Conservation (phyloP, 2,113 vertebrate genomes). For the Notothenia coriiceps region DNA sequence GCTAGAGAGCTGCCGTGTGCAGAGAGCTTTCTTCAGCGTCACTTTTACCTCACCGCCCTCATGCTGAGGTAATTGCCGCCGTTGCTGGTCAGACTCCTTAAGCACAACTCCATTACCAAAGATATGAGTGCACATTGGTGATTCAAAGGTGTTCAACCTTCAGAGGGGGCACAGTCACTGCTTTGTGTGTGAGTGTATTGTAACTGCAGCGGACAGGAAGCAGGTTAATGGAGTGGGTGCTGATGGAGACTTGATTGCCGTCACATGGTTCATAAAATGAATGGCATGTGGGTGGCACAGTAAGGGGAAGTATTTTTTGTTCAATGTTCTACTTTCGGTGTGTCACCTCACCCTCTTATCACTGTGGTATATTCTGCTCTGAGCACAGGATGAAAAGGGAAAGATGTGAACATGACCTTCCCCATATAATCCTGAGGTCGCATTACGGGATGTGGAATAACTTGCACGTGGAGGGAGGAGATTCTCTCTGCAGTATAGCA, state of each 20-base stretch:
- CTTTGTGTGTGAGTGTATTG: not conserved
- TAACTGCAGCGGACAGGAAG: conserved; percentile 42
- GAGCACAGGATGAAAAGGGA: conserved; percentile 15
- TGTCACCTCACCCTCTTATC: conserved; percentile 21
- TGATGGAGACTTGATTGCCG: conserved; percentile 71
- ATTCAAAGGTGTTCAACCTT: conserved; percentile 31
- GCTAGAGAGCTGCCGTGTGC: too few species aligned
- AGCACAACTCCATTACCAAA: conserved; percentile 27
- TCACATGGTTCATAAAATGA: conserved; percentile 63
- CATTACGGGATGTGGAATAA: conserved; percentile 23
- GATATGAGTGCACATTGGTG: not conserved
- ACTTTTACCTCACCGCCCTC: conserved; percentile 16
- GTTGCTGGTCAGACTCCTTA: conserved; percentile 7
- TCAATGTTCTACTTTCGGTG: conserved; percentile 41
- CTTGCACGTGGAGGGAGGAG: not conserved
- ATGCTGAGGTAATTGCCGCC: conserved; percentile 12
- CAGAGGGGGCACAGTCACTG: not conserved
- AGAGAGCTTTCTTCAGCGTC: not conserved
- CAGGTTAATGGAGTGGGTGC: conserved; percentile 57
- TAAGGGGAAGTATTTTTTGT: conserved; percentile 43
- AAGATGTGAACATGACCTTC: conserved; percentile 36
- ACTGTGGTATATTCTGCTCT: not conserved
- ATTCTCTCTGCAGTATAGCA: not conserved
- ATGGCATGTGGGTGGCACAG: conserved; percentile 49
- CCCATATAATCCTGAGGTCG: conserved; percentile 12